These are phyloP conservation scores for Rhea americana DNA, from an alignment of 2,113 vertebrate species.

Conservation along the genomic window DNA sequence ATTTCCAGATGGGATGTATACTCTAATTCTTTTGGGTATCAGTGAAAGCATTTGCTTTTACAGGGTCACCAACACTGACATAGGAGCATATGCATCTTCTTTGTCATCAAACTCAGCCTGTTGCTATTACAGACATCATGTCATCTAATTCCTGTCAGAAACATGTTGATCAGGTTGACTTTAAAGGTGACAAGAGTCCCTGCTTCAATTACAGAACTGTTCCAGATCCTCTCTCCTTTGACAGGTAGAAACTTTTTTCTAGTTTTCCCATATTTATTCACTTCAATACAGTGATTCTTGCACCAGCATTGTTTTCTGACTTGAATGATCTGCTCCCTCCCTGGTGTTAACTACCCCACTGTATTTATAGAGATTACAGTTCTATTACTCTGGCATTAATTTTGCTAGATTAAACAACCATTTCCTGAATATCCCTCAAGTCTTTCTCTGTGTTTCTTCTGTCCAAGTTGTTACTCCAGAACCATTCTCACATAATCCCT, in stretches of 20 bases:
- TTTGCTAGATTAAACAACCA: neutral
- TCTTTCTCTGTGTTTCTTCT: neutral
- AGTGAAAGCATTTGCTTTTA: neutral
- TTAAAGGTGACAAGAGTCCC: neutral
- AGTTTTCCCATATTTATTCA: neutral
- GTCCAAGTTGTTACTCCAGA: neutral
- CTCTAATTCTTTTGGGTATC: neutral
- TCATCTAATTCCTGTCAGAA: neutral
- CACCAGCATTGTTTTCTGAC: neutral
- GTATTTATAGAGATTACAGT: neutral
- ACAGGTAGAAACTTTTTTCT: neutral
- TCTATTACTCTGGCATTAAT: neutral
- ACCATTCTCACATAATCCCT: neutral
- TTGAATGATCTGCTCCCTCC: neutral
- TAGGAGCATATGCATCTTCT: neutral
- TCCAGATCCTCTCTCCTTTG: neutral
- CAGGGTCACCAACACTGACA: too few relatives aligned
- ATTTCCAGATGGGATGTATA: neutral
- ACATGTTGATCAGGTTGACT: neutral
- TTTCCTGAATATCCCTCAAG: neutral
- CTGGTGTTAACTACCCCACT: neutral
- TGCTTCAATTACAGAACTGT: neutral
- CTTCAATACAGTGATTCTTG: neutral
- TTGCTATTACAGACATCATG: neutral
- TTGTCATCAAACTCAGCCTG: neutral